Percentiles rank a stretch among this genome's conserved stretches.
phyloP scores from a whole-genome alignment of 2,888 invertebrate species.

The Leptarthrus brevirostris region DNA sequence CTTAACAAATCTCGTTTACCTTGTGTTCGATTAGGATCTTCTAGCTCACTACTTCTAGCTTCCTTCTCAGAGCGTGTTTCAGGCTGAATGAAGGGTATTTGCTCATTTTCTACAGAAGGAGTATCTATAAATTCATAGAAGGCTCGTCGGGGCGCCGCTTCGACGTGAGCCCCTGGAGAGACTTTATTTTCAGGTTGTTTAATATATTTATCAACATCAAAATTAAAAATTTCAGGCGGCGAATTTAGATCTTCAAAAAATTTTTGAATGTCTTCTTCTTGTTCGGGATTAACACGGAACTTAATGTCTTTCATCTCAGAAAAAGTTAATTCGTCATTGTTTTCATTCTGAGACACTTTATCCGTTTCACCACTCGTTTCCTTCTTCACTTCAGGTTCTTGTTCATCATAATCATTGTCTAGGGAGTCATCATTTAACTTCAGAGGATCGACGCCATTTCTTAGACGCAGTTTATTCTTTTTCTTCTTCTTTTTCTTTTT shows the following conservation, averaged over 20 bases:
- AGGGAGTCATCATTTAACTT: neutral
- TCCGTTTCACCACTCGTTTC: constrained; percentile 1
- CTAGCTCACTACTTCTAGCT: neutral
- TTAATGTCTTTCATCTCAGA: constrained; percentile 55
- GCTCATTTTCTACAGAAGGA: constrained; percentile 51
- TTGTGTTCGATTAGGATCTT: neutral
- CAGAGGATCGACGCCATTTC: neutral
- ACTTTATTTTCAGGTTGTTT: constrained; percentile 44
- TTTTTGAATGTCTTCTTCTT: constrained; percentile 56
- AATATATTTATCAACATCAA: constrained; percentile 56
- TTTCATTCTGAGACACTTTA: constrained; percentile 16
- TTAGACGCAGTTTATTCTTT: neutral
- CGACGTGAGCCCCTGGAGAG: constrained; percentile 33
- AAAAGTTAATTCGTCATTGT: constrained; percentile 35
- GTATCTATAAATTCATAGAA: constrained; percentile 55
- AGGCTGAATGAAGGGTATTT: neutral
- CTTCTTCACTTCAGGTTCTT: neutral
- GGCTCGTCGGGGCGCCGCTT: constrained; percentile 29
- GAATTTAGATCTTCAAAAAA: constrained; percentile 56
- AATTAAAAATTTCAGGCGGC: constrained; percentile 57
- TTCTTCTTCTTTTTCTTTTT: neutral
- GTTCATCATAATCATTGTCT: constrained; percentile 1
- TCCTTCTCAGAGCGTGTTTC: neutral
- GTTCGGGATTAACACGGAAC: constrained; percentile 54
- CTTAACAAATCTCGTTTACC: constrained; percentile 55